Percentiles rank a stretch among this genome's conserved stretches.
These are phyloP conservation scores for Eueides isabella DNA, from an alignment of 1,140 invertebrate species.

Conservation along the genomic window DNA sequence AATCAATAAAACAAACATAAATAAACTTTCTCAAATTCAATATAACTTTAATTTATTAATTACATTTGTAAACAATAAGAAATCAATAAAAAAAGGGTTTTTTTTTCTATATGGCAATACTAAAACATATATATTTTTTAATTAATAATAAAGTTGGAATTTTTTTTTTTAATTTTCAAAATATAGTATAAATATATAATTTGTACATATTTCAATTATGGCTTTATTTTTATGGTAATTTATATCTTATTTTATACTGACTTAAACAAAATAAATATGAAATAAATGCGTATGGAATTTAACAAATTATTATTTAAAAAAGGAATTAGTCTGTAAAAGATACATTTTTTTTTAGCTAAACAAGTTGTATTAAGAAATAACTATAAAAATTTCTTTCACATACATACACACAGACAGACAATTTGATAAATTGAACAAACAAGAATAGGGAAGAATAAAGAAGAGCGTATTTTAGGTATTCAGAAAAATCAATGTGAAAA, in stretches of 20 bases:
- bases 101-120: not conserved
- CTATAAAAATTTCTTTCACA: too few species aligned
- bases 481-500: not conserved
- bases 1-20: too few species aligned
- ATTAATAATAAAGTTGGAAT: not conserved
- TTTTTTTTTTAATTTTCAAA: not conserved
- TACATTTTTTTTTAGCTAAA: too few species aligned
- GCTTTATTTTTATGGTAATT: slow-evolving; percentile 4
- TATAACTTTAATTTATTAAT: not conserved
- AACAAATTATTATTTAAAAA: not conserved
- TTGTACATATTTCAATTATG: slow-evolving; percentile 24
- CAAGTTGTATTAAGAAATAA: too few species aligned
- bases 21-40: slow-evolving; percentile 1
- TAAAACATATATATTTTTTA: too few species aligned
- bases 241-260: slow-evolving; percentile 13
- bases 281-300: slow-evolving; percentile 25
- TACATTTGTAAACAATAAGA: not conserved
- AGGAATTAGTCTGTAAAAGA: not conserved
- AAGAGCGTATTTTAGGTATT: not conserved
- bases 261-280: not conserved
- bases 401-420: too few species aligned
- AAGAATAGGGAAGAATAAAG: not conserved
- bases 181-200: not conserved
- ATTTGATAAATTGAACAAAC: not conserved
- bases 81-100: not conserved